A percentile compares a stretch with the other conserved stretches of the same genome.
Evolutionary conservation across 1,140 invertebrate species (phyloP).

Genomic region (Caerostris extrusa): DNA sequence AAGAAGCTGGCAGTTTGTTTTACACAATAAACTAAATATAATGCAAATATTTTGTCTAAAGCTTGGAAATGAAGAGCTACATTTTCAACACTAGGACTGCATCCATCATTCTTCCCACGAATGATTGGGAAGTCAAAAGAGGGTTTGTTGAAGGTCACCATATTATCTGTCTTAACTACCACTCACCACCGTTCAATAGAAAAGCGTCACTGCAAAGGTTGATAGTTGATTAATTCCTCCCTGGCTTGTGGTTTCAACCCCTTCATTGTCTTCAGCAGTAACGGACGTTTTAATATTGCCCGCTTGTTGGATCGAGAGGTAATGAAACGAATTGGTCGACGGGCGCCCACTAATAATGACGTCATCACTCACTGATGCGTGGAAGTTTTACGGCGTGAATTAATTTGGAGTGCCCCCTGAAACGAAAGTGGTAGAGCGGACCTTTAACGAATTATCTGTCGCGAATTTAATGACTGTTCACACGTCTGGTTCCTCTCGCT

Average conservation of each 20-base stretch:
- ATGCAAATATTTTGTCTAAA: neutral
- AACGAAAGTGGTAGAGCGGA: neutral
- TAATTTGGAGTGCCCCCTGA: neutral
- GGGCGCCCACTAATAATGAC: neutral
- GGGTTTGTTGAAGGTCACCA: too few relatives aligned
- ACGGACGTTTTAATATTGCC: neutral
- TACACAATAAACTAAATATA: neutral
- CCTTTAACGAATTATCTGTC: conserved; percentile 1
- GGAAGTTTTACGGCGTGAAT: neutral
- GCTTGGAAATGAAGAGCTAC: too few relatives aligned
- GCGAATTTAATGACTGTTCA: neutral
- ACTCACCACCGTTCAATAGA: too few relatives aligned
- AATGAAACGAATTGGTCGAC: neutral
- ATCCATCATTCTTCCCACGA: too few relatives aligned
- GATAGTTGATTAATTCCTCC: conserved; percentile 9
- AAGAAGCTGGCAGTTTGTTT: too few relatives aligned
- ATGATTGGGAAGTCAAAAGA: too few relatives aligned
- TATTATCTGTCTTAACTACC: too few relatives aligned
- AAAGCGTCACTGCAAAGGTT: neutral
- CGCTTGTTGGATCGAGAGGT: neutral
- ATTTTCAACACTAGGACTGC: too few relatives aligned
- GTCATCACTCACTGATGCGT: neutral
- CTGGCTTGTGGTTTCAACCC: neutral
- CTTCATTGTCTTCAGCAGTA: neutral
- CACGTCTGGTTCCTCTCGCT: neutral